Conservation (phyloP, 2,113 vertebrate genomes). For the Chelonoidis abingdonii region DNA sequence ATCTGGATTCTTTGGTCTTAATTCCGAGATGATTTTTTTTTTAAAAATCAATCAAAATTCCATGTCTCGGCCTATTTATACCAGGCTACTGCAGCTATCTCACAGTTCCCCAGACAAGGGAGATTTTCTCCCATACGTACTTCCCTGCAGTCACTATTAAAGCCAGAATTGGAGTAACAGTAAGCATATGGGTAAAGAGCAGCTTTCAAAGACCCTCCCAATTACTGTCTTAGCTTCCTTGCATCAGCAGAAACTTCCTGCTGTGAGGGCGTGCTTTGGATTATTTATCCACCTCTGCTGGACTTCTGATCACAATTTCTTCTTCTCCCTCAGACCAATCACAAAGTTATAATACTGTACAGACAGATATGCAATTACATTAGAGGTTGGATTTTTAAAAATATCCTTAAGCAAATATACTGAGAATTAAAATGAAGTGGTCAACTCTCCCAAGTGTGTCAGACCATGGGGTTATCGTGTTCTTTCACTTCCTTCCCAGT, state of each 20-base stretch:
- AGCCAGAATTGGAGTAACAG: not conserved
- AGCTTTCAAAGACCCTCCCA: not conserved
- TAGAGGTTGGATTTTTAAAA: not conserved
- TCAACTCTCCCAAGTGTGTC: not conserved
- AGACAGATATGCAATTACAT: not conserved
- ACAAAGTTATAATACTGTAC: not conserved
- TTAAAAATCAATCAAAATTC: not conserved
- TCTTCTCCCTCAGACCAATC: not conserved
- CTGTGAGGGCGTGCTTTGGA: not conserved
- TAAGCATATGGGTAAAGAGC: not conserved
- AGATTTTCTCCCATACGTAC: not conserved
- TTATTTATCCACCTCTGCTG: not conserved
- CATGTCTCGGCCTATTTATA: not conserved
- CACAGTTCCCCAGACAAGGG: not conserved
- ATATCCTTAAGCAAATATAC: not conserved
- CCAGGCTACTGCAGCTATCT: not conserved
- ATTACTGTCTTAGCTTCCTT: not conserved
- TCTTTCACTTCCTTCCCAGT: not conserved
- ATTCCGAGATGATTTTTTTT: not conserved
- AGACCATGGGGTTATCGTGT: not conserved
- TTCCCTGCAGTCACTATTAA: not conserved
- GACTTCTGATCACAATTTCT: not conserved
- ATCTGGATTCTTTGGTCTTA: not conserved
- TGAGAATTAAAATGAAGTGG: not conserved
- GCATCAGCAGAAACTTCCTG: not conserved